phyloP scores from a whole-genome alignment of 2,797 vertebrate species.

The Myotis planiceps region DNA sequence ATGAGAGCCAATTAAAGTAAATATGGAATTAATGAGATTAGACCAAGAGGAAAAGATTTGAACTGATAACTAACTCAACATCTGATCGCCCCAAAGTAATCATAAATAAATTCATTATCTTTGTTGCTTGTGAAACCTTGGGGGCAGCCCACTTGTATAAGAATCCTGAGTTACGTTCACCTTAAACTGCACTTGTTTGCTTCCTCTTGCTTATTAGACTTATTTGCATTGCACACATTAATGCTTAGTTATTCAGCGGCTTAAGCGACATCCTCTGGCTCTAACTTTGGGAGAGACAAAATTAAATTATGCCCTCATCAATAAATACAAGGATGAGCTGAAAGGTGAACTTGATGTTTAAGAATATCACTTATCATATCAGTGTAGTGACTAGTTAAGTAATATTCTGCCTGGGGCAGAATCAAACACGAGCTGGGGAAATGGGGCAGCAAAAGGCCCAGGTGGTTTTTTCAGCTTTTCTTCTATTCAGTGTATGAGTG shows the following conservation, averaged over 20 bases:
- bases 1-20: constrained; percentile 55
- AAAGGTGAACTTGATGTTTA: constrained; percentile 31
- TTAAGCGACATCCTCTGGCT: neutral
- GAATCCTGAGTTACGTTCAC: neutral
- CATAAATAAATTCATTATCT: constrained; percentile 45
- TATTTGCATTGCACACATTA: neutral
- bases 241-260: neutral
- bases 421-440: neutral
- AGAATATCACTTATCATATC: neutral
- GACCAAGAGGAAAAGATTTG: constrained; percentile 55
- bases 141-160: neutral
- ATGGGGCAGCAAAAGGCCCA: neutral
- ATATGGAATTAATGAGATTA: constrained; percentile 61
- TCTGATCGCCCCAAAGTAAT: constrained; percentile 21
- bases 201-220: neutral
- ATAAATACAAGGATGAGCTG: neutral
- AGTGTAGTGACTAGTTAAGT: neutral
- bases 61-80: constrained; percentile 39
- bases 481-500: neutral
- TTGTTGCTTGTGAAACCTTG: neutral
- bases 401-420: neutral
- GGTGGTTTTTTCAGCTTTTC: neutral
- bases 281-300: constrained; percentile 4
- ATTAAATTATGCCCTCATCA: neutral
- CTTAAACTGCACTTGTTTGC: neutral